Conservation (phyloP, 2,888 invertebrate species). For the Latheticus oryzae region DNA sequence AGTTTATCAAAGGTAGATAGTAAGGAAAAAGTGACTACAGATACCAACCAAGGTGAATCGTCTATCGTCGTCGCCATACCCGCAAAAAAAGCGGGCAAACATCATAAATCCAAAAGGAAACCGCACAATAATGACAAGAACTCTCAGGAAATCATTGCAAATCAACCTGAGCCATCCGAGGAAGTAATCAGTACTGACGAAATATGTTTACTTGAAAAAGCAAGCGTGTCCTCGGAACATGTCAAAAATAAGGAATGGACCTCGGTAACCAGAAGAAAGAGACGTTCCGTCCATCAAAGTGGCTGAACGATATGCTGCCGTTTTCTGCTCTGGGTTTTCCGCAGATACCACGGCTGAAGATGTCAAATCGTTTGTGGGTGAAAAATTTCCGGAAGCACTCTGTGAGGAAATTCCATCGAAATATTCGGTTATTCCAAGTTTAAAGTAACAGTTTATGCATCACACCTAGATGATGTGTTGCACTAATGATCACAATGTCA, state of each 20-base stretch:
- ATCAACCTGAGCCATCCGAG: not conserved
- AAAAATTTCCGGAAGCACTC: too few species aligned
- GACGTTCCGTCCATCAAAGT: not conserved
- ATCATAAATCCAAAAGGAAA: not conserved
- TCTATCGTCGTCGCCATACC: not conserved
- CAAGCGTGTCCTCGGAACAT: not conserved
- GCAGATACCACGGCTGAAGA: conserved; percentile 1
- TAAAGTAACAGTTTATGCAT: conserved; percentile 1
- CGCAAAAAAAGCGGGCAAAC: not conserved
- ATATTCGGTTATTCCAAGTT: not conserved
- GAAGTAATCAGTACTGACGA: not conserved
- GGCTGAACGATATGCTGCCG: conserved; percentile 1
- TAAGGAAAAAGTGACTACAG: not conserved
- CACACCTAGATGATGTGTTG: too few species aligned
- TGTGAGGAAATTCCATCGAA: not conserved
- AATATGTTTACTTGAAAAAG: not conserved
- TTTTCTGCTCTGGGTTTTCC: conserved; percentile 1
- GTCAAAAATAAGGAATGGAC: conserved; percentile 1
- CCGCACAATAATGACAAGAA: conserved; percentile 1
- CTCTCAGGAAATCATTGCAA: not conserved
- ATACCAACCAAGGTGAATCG: not conserved
- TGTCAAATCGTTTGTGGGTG: conserved; percentile 1
- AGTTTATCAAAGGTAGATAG: not conserved
- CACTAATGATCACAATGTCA: too few species aligned
- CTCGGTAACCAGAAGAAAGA: conserved; percentile 1